These are phyloP conservation scores for Girardinichthys multiradiatus DNA, from an alignment of 2,113 vertebrate species.

Conservation along the genomic window DNA sequence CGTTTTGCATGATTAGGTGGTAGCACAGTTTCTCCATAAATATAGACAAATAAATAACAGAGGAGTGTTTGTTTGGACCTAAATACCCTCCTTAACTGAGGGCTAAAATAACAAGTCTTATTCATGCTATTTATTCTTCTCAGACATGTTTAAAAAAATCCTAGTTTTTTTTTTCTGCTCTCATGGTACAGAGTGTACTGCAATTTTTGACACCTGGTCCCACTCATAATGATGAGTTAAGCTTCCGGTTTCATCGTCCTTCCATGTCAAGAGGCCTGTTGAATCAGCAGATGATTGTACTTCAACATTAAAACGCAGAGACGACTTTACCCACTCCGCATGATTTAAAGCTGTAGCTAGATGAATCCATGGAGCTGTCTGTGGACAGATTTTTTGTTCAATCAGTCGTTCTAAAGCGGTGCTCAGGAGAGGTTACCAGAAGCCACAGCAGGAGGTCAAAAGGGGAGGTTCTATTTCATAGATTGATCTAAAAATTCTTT, in stretches of 20 bases:
- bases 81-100: not conserved
- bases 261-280: not conserved
- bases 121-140: not conserved
- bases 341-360: conserved; percentile 26
- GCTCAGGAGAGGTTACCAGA: not conserved
- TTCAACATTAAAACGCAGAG: conserved; percentile 32
- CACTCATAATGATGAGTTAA: conserved; percentile 5
- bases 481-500: conserved; percentile 35
- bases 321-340: conserved; percentile 46
- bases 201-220: not conserved
- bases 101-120: not conserved
- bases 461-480: conserved; percentile 14
- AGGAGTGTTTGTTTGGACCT: not conserved
- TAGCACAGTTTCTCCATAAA: not conserved
- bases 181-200: not conserved
- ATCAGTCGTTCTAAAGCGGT: conserved; percentile 14
- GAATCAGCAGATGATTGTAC: conserved; percentile 43
- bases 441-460: not conserved
- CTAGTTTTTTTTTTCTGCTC: not conserved
- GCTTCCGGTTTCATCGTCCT: not conserved
- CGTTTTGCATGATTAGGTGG: not conserved
- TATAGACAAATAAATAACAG: not conserved
- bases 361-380: conserved; percentile 59
- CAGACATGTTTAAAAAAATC: not conserved
- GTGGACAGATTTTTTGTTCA: conserved; percentile 37